Percentiles rank a stretch among this genome's conserved stretches.
phyloP scores from a whole-genome alignment of 2,113 vertebrate genomes.

The Megaceryle torquata region DNA sequence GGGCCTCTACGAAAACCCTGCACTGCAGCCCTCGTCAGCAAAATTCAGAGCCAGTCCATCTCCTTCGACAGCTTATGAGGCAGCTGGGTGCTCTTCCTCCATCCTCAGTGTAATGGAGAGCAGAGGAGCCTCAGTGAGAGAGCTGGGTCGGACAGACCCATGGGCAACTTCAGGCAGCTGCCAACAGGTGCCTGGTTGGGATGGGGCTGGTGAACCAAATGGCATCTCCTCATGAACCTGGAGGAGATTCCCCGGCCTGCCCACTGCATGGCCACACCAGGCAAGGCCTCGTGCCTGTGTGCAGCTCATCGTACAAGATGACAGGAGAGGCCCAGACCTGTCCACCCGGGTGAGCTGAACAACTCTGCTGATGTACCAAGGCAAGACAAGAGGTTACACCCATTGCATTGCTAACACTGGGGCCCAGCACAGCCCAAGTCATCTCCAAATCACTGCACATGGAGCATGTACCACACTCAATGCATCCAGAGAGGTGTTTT shows the following conservation, averaged over 20 bases:
- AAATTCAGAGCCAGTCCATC: background rate
- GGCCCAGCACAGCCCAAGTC: background rate
- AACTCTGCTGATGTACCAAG: too few species aligned
- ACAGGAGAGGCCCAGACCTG: background rate
- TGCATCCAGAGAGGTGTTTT: background rate
- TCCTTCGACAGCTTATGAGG: background rate
- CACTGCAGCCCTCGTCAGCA: background rate
- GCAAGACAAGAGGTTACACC: background rate
- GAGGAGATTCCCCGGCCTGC: background rate
- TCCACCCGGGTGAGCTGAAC: background rate
- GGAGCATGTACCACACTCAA: background rate
- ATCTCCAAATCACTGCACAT: rapidly evolving
- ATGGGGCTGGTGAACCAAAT: background rate
- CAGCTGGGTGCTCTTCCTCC: background rate
- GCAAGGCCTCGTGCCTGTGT: rapidly evolving
- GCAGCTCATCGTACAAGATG: rapidly evolving
- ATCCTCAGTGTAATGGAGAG: background rate
- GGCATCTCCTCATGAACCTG: rapidly evolving
- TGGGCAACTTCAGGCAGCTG: background rate
- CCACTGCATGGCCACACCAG: rapidly evolving
- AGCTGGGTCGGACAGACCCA: background rate
- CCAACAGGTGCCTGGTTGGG: background rate
- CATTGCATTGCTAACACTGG: rapidly evolving
- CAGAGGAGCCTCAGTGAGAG: background rate
- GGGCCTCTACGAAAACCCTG: background rate